Percentiles rank a stretch among this genome's conserved stretches.
These are phyloP conservation scores for Halcyon leucocephala DNA, from an alignment of 2,797 vertebrate species.

Conservation along the genomic window DNA sequence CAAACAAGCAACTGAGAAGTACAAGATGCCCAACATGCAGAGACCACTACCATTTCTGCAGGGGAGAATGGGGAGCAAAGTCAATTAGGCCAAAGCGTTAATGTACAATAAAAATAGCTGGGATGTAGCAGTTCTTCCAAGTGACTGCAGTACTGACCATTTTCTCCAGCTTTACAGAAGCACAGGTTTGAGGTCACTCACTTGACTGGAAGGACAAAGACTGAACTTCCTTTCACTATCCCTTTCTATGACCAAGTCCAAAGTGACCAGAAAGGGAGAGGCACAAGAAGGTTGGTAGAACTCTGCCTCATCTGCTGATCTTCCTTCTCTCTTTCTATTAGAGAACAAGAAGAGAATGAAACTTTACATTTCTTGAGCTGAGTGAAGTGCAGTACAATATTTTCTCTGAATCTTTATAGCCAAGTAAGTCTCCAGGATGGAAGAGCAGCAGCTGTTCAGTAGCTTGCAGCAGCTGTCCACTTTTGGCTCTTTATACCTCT, in stretches of 20 bases:
- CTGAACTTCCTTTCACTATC: neutral
- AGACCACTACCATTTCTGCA: neutral
- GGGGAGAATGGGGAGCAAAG: neutral
- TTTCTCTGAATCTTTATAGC: neutral
- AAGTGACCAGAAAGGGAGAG: neutral
- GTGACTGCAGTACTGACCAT: neutral
- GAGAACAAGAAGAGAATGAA: neutral
- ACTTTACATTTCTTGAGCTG: neutral
- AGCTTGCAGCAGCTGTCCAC: neutral
- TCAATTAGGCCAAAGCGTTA: neutral
- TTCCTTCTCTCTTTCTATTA: neutral
- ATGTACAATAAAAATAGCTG: neutral
- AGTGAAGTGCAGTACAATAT: neutral
- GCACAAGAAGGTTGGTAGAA: neutral
- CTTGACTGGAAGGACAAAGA: neutral
- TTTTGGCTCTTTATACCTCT: neutral
- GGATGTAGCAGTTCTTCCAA: neutral
- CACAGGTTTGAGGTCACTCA: neutral
- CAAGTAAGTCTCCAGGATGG: neutral
- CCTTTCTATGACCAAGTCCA: neutral
- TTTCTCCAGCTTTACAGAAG: neutral
- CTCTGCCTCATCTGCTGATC: neutral
- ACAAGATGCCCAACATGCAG: neutral
- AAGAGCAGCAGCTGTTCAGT: neutral
- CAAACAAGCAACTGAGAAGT: neutral